phyloP scores from a whole-genome alignment of 2,797 vertebrate species.

The Buceros bicornis region DNA sequence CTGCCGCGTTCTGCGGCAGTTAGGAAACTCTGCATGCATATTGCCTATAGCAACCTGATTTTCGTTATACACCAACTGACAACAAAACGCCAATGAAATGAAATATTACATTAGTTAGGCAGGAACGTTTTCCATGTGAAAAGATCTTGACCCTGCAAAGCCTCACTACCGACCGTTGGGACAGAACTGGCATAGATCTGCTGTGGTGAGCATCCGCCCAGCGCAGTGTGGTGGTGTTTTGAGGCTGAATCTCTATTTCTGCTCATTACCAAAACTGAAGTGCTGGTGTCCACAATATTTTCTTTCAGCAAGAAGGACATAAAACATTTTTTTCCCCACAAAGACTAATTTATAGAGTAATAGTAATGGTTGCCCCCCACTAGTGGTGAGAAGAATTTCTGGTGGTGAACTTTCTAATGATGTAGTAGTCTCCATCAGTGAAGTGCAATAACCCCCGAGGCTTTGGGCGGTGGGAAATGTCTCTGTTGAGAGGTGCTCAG shows the following conservation, averaged over 20 bases:
- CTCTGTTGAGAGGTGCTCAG: accelerated
- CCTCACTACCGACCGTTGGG: background rate
- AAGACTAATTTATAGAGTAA: background rate
- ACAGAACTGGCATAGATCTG: background rate
- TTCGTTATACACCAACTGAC: background rate
- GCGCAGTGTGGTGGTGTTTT: background rate
- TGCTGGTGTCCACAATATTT: background rate
- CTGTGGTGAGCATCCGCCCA: background rate
- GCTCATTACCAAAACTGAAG: background rate
- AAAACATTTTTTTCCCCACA: background rate
- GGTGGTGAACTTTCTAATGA: background rate
- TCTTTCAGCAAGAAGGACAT: background rate
- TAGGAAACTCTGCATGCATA: background rate
- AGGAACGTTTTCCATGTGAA: background rate
- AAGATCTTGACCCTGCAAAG: background rate
- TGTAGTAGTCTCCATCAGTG: accelerated
- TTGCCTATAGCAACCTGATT: background rate
- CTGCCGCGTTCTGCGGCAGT: background rate
- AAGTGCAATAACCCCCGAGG: accelerated
- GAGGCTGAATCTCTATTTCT: background rate
- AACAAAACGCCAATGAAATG: background rate
- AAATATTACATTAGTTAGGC: background rate
- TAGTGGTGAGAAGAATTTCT: background rate
- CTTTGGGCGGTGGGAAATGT: accelerated
- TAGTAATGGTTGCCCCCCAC: background rate